These are phyloP conservation scores for Lagodon rhomboides DNA, from an alignment of 2,797 vertebrate genomes.

Conservation along the genomic window DNA sequence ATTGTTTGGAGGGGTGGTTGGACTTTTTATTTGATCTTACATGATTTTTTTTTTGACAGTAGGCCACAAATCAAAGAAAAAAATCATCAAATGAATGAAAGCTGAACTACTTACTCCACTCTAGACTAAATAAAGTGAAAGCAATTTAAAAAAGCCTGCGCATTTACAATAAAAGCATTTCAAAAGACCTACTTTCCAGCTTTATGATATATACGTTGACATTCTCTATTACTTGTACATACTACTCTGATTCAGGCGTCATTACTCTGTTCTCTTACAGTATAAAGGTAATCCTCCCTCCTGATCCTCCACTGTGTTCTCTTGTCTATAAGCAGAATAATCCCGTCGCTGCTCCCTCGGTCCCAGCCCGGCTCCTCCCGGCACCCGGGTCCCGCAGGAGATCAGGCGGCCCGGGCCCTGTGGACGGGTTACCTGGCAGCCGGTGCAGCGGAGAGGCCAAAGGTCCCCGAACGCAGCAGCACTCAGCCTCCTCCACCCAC, in stretches of 20 bases:
- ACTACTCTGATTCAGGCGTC: neutral
- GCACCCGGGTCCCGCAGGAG: slow-evolving; percentile 32
- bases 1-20: no score
- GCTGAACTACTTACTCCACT: no score
- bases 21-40: no score
- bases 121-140: neutral
- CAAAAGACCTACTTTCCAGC: neutral
- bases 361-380: slow-evolving; percentile 36
- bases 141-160: neutral
- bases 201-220: no score
- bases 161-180: neutral
- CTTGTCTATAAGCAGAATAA: slow-evolving; percentile 39
- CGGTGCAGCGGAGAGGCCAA: slow-evolving; percentile 42
- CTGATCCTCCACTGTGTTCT: neutral
- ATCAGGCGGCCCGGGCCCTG: slow-evolving; percentile 36
- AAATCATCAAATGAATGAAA: neutral
- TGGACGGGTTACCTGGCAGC: slow-evolving; percentile 75
- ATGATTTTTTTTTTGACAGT: no score
- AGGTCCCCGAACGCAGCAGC: slow-evolving; percentile 65
- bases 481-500: slow-evolving; percentile 55
- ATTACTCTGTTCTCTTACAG: no score
- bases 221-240: no score
- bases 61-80: no score
- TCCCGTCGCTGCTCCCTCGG: slow-evolving; percentile 22
- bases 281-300: neutral